These are phyloP conservation scores for Enteromius viviparus DNA, from an alignment of 2,797 vertebrate genomes.

Conservation along the genomic window DNA sequence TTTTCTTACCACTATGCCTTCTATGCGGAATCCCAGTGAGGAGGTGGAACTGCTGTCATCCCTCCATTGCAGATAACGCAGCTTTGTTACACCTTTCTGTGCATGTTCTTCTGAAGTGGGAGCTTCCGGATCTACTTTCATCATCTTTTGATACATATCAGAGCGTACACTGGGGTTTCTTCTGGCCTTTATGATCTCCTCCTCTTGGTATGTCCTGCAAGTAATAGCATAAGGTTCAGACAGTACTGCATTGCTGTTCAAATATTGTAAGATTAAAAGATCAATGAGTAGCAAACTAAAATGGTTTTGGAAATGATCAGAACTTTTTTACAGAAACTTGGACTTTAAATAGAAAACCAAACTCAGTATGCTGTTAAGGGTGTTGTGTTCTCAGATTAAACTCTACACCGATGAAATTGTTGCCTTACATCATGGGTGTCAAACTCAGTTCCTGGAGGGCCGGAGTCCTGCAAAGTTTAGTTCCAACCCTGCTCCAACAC, in stretches of 20 bases:
- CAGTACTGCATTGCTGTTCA: neutral
- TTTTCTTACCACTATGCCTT: conserved; percentile 84
- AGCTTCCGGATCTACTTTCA: conserved; percentile 80
- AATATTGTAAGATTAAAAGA: neutral
- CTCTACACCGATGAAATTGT: neutral
- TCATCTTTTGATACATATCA: conserved; percentile 91
- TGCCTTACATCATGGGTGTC: neutral
- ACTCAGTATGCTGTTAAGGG: neutral
- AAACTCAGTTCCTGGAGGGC: too few species aligned
- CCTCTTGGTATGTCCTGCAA: conserved; percentile 86
- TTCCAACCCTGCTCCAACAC: too few species aligned
- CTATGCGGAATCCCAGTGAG: conserved; percentile 85
- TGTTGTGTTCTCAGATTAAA: neutral
- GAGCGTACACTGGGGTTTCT: conserved; percentile 72
- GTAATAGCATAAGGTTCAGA: conserved; percentile 22
- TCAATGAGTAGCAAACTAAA: neutral
- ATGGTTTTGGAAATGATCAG: neutral
- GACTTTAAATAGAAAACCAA: neutral
- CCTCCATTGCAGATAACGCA: conserved; percentile 89
- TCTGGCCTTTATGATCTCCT: conserved; percentile 80
- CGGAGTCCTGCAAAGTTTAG: too few species aligned
- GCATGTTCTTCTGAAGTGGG: conserved; percentile 81
- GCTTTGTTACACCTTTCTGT: conserved; percentile 82
- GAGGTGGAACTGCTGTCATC: conserved; percentile 83
- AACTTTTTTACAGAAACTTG: neutral